Conservation (phyloP, 2,113 vertebrate species). For the Potamarius usumacintae region DNA sequence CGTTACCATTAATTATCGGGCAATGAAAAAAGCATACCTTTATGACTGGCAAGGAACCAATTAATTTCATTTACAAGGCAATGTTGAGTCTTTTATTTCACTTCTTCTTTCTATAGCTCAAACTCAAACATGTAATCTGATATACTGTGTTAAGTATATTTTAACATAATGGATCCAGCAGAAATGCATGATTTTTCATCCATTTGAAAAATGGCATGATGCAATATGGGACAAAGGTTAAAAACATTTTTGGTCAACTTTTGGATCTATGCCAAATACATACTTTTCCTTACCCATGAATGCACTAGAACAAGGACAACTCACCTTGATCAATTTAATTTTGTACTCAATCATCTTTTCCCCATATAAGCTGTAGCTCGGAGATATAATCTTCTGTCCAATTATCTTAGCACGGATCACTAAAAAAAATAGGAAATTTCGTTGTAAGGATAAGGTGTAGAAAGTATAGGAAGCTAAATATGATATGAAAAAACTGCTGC, state of each 20-base stretch:
- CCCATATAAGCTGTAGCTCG: constrained; percentile 76
- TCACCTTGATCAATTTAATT: constrained; percentile 97
- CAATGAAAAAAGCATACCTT: not conserved
- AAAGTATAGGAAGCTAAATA: not conserved
- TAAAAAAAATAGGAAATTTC: constrained; percentile 57
- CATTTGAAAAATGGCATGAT: not conserved
- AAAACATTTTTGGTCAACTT: not conserved
- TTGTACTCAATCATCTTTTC: constrained; percentile 91
- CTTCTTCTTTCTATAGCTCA: not conserved
- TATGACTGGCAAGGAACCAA: not conserved
- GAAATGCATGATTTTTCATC: not conserved
- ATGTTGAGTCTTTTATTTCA: not conserved
- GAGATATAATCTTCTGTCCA: constrained; percentile 85
- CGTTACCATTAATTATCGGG: not conserved
- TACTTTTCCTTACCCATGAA: not conserved
- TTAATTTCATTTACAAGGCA: not conserved
- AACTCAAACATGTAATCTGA: not conserved
- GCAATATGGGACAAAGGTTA: not conserved
- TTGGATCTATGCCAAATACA: not conserved
- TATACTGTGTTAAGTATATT: not conserved
- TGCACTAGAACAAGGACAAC: constrained; percentile 19
- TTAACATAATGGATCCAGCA: not conserved
- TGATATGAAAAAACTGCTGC: not conserved
- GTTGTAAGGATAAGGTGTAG: not conserved
- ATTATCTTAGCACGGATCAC: constrained; percentile 88